A percentile compares a stretch with the other conserved stretches of the same genome.
Evolutionary conservation across 2,113 vertebrate species (phyloP).

Genomic region (Lota lota): DNA sequence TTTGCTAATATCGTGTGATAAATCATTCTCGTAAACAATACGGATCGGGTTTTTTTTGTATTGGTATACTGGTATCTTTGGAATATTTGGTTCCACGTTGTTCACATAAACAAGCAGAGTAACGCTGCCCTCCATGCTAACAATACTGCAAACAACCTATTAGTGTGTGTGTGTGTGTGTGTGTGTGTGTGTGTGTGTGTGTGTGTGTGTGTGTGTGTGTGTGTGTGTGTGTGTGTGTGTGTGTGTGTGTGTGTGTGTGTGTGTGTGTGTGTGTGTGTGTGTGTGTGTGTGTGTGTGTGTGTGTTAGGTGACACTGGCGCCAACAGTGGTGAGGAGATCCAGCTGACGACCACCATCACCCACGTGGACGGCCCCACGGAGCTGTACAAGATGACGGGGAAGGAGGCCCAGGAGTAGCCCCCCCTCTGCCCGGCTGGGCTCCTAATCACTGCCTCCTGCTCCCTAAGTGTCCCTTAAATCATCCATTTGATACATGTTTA

Average conservation of each 20-base stretch:
- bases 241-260: constrained; percentile 1
- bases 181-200: neutral
- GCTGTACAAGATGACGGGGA: constrained; percentile 91
- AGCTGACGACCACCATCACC: constrained; percentile 95
- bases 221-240: neutral
- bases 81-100: no score
- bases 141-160: no score
- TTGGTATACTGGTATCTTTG: no score
- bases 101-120: no score
- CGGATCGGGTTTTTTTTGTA: no score
- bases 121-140: no score
- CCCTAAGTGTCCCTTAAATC: neutral
- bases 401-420: constrained; percentile 87
- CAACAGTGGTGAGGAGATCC: constrained; percentile 87
- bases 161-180: no score
- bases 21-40: no score
- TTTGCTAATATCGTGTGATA: no score
- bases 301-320: constrained; percentile 64
- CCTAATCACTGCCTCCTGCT: neutral
- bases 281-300: neutral
- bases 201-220: neutral
- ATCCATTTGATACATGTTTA: no score
- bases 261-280: neutral
- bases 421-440: constrained; percentile 16
- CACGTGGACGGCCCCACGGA: constrained; percentile 89